Percentiles rank a stretch among this genome's conserved stretches.
These are phyloP conservation scores for Ips nitidus DNA, from an alignment of 1,140 invertebrate species.

Conservation along the genomic window DNA sequence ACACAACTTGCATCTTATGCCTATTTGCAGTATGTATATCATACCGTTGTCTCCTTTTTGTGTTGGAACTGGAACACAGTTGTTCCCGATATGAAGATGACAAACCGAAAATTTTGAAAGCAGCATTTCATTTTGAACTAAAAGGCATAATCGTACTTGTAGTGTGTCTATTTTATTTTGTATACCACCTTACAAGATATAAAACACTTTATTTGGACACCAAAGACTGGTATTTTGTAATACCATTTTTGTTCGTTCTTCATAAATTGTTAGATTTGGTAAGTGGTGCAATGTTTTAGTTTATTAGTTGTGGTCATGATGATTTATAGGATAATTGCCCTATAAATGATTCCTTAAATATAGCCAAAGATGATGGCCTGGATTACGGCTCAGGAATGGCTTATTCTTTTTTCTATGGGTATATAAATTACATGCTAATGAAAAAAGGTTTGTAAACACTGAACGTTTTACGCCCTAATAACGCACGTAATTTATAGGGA, in stretches of 20 bases:
- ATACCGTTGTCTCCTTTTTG: conserved; percentile 26
- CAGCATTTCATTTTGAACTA: conserved; percentile 33
- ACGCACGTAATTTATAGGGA: conserved; percentile 19
- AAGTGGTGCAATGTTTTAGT: conserved; percentile 15
- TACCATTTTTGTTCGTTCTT: conserved; percentile 29
- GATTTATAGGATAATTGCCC: conserved; percentile 39
- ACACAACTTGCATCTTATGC: conserved; percentile 12
- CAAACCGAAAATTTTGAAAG: conserved; percentile 23
- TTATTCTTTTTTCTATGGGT: conserved; percentile 67
- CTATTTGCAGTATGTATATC: conserved; percentile 18
- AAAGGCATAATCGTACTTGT: conserved; percentile 5
- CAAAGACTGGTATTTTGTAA: conserved; percentile 4
- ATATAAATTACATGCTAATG: conserved; percentile 62
- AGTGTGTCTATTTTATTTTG: conserved; percentile 15
- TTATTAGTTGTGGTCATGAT: not conserved
- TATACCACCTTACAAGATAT: conserved; percentile 27
- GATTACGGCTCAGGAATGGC: conserved; percentile 69
- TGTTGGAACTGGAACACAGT: conserved; percentile 35
- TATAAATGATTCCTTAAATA: conserved; percentile 39
- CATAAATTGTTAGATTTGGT: conserved; percentile 37
- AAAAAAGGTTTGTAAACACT: conserved; percentile 10
- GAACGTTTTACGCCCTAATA: not conserved
- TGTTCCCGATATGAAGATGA: conserved; percentile 35
- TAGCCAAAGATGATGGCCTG: conserved; percentile 45
- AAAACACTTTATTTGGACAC: conserved; percentile 8